Base-by-base conservation (phyloP, 2,113 vertebrate genomes). In the Platanista minor region DNA sequence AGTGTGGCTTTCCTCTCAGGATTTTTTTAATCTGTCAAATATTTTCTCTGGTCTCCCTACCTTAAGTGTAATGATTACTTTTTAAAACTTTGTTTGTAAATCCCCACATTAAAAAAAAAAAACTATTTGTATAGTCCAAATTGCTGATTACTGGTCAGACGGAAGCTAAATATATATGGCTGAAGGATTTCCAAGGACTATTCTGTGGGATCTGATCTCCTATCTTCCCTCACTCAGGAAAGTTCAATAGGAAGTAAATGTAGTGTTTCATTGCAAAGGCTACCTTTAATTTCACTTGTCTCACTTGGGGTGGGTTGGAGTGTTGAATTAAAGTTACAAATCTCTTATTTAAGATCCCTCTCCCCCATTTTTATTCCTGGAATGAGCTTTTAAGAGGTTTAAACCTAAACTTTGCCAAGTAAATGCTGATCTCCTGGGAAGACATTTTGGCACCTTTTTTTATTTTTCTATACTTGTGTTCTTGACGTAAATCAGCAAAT, bases 71-170 rank as follows among this genome's bases (percentile, higher is more conserved):
- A 96, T 77, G 39, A 96, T 31, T 33, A 31, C 17, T 49, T 90
- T 88, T 94, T 87, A 85, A 92, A 94, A 66, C 46, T 90, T 92
- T 61, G 21, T 87, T 91, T 90, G 25, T 95, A 95, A 93, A 94
- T 87, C 46, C 11, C 18, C 20, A 74, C 29, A 66, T 77, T 81
- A 54, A 72, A 71, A n/a, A 29, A 0, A 54, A 27, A 66, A 2
- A 36, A 66, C 46, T 41, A 10, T 71, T 94, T 21, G 31, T 21
- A 1, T 75, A 92, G 77, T 41, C 33, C 62, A 43, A 27, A 78
- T 54, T 62, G 69, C 90, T 90, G 74, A 67, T 80, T 64, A 41
- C 52, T 84, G 18, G 84, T 57, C 46, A 49, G 52, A 90, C 54
- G 12, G 54, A 69, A 43, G 64, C 67, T 54, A 54, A 81, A 72